Evolutionary conservation across 2,888 invertebrate species (phyloP).

Genomic region (Salticus scenicus): DNA sequence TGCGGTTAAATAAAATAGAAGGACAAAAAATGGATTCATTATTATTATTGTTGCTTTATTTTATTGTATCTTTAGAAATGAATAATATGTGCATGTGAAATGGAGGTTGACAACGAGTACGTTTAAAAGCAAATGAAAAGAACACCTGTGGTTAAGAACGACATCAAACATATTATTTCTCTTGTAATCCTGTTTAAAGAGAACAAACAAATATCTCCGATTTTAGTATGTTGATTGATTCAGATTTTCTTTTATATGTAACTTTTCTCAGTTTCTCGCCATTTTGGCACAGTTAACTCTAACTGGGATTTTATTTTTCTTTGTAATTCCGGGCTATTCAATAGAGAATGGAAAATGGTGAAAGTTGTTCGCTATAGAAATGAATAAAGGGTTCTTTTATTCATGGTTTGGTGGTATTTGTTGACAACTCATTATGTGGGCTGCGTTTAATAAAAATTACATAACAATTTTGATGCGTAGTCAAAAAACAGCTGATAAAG

Average conservation of each 20-base stretch:
- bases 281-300: slow-evolving; percentile 22
- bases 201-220: slow-evolving; percentile 29
- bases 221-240: slow-evolving; percentile 10
- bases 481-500: neutral
- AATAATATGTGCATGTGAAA: slow-evolving; percentile 41
- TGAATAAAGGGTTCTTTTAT: slow-evolving; percentile 18
- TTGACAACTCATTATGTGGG: slow-evolving; percentile 10
- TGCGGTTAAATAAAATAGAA: slow-evolving; percentile 5
- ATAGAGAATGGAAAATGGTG: neutral
- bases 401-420: neutral
- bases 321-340: neutral
- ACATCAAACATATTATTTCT: slow-evolving; percentile 49
- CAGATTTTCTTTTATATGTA: slow-evolving; percentile 26
- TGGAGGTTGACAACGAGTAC: slow-evolving; percentile 37
- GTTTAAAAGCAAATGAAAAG: slow-evolving; percentile 52
- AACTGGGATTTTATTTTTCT: neutral
- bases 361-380: neutral
- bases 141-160: slow-evolving; percentile 64
- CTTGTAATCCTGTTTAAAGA: slow-evolving; percentile 51
- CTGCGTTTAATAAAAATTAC: neutral
- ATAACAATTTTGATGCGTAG: neutral
- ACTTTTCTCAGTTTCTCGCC: neutral
- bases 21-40: slow-evolving; percentile 21
- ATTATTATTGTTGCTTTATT: slow-evolving; percentile 31
- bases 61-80: slow-evolving; percentile 33